phyloP scores from a whole-genome alignment of 1,140 invertebrate genomes.

The Tetramorium parvispinum region DNA sequence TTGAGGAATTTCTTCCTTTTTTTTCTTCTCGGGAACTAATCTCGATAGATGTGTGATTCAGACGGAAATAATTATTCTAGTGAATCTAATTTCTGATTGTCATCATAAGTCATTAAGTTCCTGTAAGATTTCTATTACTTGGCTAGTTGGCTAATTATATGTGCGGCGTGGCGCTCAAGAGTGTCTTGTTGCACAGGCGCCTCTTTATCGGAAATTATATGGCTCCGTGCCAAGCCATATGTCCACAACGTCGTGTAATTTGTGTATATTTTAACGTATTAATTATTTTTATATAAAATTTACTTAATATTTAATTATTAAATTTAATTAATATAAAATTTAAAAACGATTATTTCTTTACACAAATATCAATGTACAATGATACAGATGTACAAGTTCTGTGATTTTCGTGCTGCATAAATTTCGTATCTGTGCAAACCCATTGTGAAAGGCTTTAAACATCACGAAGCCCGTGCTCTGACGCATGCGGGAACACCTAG shows the following conservation, averaged over 20 bases:
- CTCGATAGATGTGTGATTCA: slow-evolving; percentile 19
- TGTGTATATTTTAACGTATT: too few species aligned
- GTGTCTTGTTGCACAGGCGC: neutral
- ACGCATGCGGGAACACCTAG: neutral
- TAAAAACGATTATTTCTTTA: neutral
- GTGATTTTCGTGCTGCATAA: neutral
- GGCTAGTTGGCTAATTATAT: slow-evolving; percentile 9
- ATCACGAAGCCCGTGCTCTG: neutral
- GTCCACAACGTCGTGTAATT: neutral
- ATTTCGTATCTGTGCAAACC: neutral
- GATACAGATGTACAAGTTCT: neutral
- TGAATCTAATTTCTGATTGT: slow-evolving; percentile 15
- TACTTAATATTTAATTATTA: too few species aligned
- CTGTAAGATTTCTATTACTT: neutral
- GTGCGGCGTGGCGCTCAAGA: neutral
- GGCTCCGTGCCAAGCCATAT: neutral
- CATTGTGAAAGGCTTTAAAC: neutral
- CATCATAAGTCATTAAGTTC: slow-evolving; percentile 9
- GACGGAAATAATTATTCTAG: slow-evolving; percentile 12
- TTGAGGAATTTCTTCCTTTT: slow-evolving; percentile 2
- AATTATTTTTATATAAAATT: too few species aligned
- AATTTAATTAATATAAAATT: neutral
- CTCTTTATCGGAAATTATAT: slow-evolving; percentile 3
- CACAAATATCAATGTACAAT: neutral
- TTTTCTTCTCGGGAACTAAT: neutral